A percentile compares a stretch with the other conserved stretches of the same genome.
Conservation (phyloP, 2,113 vertebrate species). For the Clarias gariepinus region DNA sequence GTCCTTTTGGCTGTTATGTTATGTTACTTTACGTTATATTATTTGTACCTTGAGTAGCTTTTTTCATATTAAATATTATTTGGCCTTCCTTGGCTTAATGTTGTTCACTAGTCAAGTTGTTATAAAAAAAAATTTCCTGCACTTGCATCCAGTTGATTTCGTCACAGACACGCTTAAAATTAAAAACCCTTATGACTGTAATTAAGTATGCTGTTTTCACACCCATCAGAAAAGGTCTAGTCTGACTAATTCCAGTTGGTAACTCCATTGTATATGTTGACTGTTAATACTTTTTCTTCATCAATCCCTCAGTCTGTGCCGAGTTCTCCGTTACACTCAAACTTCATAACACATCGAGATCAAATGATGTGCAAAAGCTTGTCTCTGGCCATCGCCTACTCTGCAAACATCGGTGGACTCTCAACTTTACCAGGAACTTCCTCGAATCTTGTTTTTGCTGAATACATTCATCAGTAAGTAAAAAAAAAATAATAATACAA, state of each 20-base stretch:
- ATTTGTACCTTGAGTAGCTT: no score
- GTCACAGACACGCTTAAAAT: no score
- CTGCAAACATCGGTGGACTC: constrained; percentile 88
- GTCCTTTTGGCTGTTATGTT: no score
- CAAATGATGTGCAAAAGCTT: constrained; percentile 86
- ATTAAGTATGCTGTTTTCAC: not conserved
- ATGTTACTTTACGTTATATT: no score
- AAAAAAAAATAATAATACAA: no score
- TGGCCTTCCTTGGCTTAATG: no score
- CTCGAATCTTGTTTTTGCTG: constrained; percentile 88
- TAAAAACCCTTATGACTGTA: not conserved
- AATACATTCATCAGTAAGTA: constrained; percentile 86
- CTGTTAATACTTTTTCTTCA: not conserved
- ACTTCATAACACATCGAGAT: constrained; percentile 68
- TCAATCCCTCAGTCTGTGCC: constrained; percentile 40
- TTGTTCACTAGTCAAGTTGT: no score
- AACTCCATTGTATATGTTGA: not conserved
- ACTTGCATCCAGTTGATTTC: no score
- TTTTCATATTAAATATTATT: no score
- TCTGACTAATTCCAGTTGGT: not conserved
- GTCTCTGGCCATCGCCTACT: constrained; percentile 85
- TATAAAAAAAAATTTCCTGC: no score
- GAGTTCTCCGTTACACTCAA: constrained; percentile 47
- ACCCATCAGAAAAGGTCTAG: not conserved
- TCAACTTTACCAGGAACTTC: constrained; percentile 90